phyloP scores from a whole-genome alignment of 2,797 vertebrate species.

The Pipistrellus pygmaeus region DNA sequence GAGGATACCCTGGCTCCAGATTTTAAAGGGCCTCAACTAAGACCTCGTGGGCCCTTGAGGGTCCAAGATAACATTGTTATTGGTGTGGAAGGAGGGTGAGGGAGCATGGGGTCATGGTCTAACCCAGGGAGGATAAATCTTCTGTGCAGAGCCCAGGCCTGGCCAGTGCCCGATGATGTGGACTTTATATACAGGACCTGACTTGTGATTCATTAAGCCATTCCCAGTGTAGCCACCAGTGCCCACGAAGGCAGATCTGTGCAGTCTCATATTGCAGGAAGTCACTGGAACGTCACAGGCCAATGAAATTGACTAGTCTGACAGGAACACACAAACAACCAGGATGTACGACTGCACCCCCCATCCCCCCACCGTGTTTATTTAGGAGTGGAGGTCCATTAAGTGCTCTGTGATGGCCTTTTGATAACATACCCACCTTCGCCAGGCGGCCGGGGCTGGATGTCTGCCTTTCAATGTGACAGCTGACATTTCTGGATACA shows the following conservation, averaged over 20 bases:
- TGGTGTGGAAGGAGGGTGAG: constrained; percentile 71
- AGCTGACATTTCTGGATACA: constrained; percentile 76
- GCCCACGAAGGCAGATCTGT: constrained; percentile 74
- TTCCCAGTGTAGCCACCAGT: constrained; percentile 45
- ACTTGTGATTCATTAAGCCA: constrained; percentile 64
- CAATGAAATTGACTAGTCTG: constrained; percentile 74
- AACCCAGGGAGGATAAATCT: constrained; percentile 72
- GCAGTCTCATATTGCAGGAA: constrained; percentile 78
- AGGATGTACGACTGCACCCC: constrained; percentile 25
- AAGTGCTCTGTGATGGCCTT: constrained; percentile 83
- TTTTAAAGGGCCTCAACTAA: constrained; percentile 65
- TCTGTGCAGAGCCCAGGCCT: constrained; percentile 1
- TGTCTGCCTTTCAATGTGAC: constrained; percentile 73
- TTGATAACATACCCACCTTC: constrained; percentile 79
- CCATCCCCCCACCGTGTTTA: constrained; percentile 64
- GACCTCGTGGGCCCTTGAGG: constrained; percentile 58
- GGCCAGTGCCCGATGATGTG: constrained; percentile 14
- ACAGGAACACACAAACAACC: constrained; percentile 83
- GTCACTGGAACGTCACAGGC: constrained; percentile 36
- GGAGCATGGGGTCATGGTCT: constrained; percentile 61
- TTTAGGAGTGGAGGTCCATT: constrained; percentile 79
- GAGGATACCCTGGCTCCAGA: constrained; percentile 40
- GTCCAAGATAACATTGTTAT: constrained; percentile 74
- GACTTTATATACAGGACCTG: constrained; percentile 73
- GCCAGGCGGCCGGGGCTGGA: constrained; percentile 31